Percentiles rank a stretch among this genome's conserved stretches.
These are phyloP conservation scores for Macropodus opercularis DNA, from an alignment of 2,797 vertebrate species.

Conservation along the genomic window DNA sequence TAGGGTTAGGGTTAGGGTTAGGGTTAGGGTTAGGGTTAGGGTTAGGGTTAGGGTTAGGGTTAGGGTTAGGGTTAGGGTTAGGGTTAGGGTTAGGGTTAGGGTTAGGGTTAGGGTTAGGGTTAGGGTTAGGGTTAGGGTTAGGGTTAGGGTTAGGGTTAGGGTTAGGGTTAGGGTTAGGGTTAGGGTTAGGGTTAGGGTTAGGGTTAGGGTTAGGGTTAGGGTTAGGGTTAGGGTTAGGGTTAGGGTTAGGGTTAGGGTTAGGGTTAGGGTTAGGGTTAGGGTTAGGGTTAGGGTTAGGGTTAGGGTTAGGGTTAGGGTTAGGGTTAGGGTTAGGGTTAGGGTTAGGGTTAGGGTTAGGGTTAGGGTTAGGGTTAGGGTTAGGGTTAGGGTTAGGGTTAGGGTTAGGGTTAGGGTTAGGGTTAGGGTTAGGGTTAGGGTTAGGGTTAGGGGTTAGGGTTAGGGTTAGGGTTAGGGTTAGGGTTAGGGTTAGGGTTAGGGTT, in stretches of 20 bases:
- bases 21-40: neutral
- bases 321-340: slow-evolving; percentile 32
- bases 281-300: neutral
- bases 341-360: no score
- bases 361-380: slow-evolving; percentile 14
- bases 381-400: slow-evolving; percentile 10
- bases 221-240: neutral
- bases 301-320: slow-evolving; percentile 22
- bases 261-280: neutral
- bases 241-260: neutral
- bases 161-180: slow-evolving; percentile 4
- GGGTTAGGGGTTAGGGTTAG: slow-evolving; percentile 14
- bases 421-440: slow-evolving; percentile 22
- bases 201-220: neutral
- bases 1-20: no score
- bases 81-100: neutral
- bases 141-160: slow-evolving; percentile 1
- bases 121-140: slow-evolving; percentile 1
- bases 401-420: slow-evolving; percentile 27
- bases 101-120: neutral
- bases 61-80: neutral
- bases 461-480: slow-evolving; percentile 14
- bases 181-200: neutral
- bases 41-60: neutral
- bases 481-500: no score